Conservation (phyloP, 2,797 vertebrate genomes). For the Eurystomus glaucurus region DNA sequence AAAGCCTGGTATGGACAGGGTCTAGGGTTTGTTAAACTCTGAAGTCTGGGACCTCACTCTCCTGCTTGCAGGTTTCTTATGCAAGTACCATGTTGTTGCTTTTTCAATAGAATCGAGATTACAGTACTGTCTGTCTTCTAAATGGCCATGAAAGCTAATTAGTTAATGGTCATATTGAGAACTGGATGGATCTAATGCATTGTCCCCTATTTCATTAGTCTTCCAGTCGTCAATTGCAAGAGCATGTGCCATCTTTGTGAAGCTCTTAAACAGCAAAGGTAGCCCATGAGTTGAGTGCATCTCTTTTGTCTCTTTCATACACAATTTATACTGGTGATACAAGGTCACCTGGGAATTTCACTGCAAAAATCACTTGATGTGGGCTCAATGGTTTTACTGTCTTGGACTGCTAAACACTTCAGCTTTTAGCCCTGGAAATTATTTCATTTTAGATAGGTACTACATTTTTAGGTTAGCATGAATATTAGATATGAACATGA, state of each 20-base stretch:
- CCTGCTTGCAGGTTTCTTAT: not conserved
- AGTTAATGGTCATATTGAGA: slow-evolving; percentile 8
- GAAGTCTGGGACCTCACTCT: not conserved
- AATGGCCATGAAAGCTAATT: not conserved
- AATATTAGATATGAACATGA: slow-evolving; percentile 6
- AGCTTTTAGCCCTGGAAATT: not conserved
- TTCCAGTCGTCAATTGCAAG: not conserved
- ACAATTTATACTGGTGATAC: not conserved
- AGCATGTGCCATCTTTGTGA: not conserved
- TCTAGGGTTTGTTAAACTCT: not conserved
- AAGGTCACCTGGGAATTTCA: not conserved
- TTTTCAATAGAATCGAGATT: not conserved
- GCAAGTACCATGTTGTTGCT: not conserved
- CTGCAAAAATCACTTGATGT: not conserved
- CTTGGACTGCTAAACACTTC: not conserved
- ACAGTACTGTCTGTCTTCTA: not conserved
- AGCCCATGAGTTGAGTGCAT: not conserved
- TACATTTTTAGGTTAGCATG: slow-evolving; percentile 13
- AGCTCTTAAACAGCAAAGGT: not conserved
- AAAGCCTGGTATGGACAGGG: not conserved
- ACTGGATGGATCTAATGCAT: not conserved
- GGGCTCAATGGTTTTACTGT: not conserved
- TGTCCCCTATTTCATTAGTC: not conserved
- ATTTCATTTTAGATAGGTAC: not conserved
- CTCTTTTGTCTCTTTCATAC: not conserved